Conservation (phyloP, 2,888 invertebrate species). For the Gibbula magus region DNA sequence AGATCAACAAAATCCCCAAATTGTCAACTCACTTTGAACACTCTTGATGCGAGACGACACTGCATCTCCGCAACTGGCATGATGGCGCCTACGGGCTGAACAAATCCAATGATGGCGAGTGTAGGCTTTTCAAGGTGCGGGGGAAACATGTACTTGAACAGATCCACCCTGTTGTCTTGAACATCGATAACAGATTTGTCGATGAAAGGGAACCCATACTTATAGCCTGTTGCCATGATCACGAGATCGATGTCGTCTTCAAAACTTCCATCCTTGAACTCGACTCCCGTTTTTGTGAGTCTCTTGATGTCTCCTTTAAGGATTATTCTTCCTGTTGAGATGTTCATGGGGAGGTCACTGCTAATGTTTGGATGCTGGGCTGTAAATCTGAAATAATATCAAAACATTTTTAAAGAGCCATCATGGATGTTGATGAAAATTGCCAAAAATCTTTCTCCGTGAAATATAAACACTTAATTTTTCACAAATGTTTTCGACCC, state of each 20-base stretch:
- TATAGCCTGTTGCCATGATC: conserved; percentile 72
- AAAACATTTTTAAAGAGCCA: no score
- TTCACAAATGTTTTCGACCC: no score
- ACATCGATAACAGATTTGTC: conserved; percentile 60
- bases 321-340: conserved; percentile 70
- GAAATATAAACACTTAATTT: no score
- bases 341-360: conserved; percentile 74
- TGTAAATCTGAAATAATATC: neutral
- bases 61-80: conserved; percentile 77
- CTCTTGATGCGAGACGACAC: conserved; percentile 74
- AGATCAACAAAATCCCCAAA: no score
- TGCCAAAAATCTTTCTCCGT: no score
- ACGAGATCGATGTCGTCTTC: conserved; percentile 68
- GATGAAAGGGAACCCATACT: conserved; percentile 74
- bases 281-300: conserved; percentile 59
- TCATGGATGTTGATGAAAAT: no score
- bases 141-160: conserved; percentile 75
- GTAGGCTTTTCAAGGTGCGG: conserved; percentile 70
- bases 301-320: conserved; percentile 63
- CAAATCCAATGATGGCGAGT: conserved; percentile 75
- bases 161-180: conserved; percentile 63
- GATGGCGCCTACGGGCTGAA: conserved; percentile 76
- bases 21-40: conserved; percentile 67
- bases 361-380: conserved; percentile 72
- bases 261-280: conserved; percentile 62